These are phyloP conservation scores for Eueremaeus valkanovi DNA, from an alignment of 2,888 invertebrate genomes.

Conservation along the genomic window DNA sequence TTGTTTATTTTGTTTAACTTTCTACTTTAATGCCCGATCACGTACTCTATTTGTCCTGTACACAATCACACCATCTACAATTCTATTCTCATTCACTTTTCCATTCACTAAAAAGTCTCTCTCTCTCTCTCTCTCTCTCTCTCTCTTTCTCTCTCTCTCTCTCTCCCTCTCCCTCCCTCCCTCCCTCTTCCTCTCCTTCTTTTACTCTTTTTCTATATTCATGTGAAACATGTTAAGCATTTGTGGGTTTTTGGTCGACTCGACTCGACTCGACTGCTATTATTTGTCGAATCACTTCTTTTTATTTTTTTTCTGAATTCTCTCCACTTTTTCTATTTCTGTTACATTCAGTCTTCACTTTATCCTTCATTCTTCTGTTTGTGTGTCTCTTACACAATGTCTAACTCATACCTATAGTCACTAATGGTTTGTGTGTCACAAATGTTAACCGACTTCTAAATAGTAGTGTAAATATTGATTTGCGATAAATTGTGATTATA, in stretches of 20 bases:
- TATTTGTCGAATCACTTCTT: too few species aligned
- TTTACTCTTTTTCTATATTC: neutral
- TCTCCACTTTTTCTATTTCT: neutral
- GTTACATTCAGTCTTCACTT: neutral
- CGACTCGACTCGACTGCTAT: too few species aligned
- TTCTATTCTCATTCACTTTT: too few species aligned
- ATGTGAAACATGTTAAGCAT: neutral
- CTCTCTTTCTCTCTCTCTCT: constrained; percentile 27
- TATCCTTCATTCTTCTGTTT: neutral
- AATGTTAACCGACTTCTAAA: neutral
- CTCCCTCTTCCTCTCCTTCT: constrained; percentile 1
- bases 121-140: too few species aligned
- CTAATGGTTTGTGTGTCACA: neutral
- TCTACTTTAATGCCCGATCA: constrained; percentile 16
- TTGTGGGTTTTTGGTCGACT: neutral
- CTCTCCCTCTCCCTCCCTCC: constrained; percentile 17
- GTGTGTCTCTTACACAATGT: neutral
- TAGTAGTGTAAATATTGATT: neutral
- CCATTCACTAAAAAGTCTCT: too few species aligned
- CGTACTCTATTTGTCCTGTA: neutral
- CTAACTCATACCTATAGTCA: too few species aligned
- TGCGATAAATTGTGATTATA: neutral
- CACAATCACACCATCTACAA: too few species aligned
- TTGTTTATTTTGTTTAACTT: neutral
- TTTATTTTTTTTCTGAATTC: neutral